Evolutionary conservation across 2,888 invertebrate species (phyloP), one percentile per base, ranked within the genome.

Genomic region (Thera obeliscata): DNA sequence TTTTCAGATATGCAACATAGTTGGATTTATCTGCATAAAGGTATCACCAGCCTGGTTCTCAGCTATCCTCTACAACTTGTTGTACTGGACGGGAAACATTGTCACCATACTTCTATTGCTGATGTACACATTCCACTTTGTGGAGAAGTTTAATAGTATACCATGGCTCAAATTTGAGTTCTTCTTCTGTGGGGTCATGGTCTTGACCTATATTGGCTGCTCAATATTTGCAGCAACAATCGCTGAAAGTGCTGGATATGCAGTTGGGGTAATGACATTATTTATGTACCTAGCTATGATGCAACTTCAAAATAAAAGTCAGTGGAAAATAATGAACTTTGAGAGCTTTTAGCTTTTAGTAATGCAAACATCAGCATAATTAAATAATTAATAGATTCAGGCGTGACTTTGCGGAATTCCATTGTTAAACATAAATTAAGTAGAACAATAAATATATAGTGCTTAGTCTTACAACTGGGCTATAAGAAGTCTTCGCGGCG

Each of bases 111-210:
- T 97, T 65, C 87, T 98, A 36, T 89, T 98, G 12, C 92, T 95
- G 0, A 94, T 97, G 71, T 98, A 98, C 85, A 83, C 96, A 54
- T 97, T 98, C 86, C 98, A 98, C 85, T 93, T 98, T 7, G 95
- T 98, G 62, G 98, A 98, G 88, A 97, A 96, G 83, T 95, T 96
- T 74, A 96, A 96, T 81, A 95, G 94, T 78, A 95, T 97, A 80
- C 98, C 98, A 0, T 98, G 98, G 98, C 89, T 97, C 50, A 96
- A 96, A 86, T 94, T 96, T 75, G 98, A 98, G 90, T 95, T 97
- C 76, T 91, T 95, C 60, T 98, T 95, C 88, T 96, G 97, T 81
- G 92, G 91, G 0, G 70, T 95, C 0, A 96, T 97, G 95, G 91
- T 95, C 0, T 81, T 96, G 12, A 94, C 96, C 38, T 98, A 97